Evolutionary conservation across 2,888 invertebrate genomes (phyloP), one percentile per base, ranked within the genome.

Genomic region (Melikaiella ostensackeni): DNA sequence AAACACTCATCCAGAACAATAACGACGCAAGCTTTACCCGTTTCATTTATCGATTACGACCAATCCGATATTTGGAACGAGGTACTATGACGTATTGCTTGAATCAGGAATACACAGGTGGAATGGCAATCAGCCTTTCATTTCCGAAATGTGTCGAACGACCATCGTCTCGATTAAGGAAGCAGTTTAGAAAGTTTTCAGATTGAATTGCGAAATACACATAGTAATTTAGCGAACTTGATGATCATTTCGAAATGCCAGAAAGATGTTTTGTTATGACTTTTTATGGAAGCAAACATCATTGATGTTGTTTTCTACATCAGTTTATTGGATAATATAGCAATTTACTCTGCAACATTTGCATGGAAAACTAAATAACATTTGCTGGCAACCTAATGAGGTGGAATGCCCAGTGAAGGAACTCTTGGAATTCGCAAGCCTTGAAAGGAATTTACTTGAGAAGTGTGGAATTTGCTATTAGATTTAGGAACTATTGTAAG

Each of bases 131-230:
- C 75, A 77, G 63, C 77, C 63, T 80, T 75, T 79, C 80, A 80
- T 80, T 80, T 80, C 80, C 80, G 80, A 80, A 80, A 79, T 80
- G 42, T 64, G 64, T 64, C 24, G 38, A 64, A 64, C 42, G n/a
- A 64, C 64, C 64, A 38, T 64, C 64, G 21, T 64, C 19, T 64
- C 64, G 24, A 42, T 64, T 64, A 64, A 64, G 64, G 64, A 38
- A 33, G 35, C 13, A 21, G 63, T 63, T 33, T 35, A 35, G 33
- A 42, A 64, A 42, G 38, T 64, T 24, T 42, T 59, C 16, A 42
- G 42, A 64, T 42, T 42, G 42, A 38, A 42, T 64, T 64, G 64
- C 38, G 24, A 64, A 64, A 64, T 64, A 6, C 6, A 21, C 42
- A 38, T 11, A 42, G 42, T 64, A 24, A 64, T 64, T 64, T 64